phyloP scores from a whole-genome alignment of 2,113 vertebrate species.

The Alosa alosa region DNA sequence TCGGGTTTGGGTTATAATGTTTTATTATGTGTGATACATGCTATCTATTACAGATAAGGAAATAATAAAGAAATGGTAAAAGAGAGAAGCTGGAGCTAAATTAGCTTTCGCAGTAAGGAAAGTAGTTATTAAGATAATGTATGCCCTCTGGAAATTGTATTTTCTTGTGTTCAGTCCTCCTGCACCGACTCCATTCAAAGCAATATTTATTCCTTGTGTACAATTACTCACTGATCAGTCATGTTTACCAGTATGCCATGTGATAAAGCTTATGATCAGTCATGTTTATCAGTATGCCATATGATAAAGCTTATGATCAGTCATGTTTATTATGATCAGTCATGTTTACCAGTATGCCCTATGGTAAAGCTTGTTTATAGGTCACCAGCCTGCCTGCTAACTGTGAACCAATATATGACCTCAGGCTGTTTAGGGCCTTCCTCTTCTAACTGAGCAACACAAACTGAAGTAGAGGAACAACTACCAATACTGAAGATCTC shows the following conservation, averaged over 20 bases:
- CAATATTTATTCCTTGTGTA: not conserved
- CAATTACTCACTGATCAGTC: not conserved
- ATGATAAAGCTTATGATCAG: no score
- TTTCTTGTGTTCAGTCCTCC: not conserved
- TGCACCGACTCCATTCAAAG: not conserved
- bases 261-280: no score
- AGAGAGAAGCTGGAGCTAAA: not conserved
- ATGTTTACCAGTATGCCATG: no score
- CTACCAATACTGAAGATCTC: not conserved
- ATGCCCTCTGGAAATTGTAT: not conserved
- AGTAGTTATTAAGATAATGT: not conserved
- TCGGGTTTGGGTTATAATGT: not conserved
- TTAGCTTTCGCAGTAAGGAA: not conserved
- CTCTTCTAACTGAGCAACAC: not conserved
- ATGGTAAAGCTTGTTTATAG: not conserved
- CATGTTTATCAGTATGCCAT: no score
- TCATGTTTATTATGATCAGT: not conserved
- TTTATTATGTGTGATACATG: not conserved
- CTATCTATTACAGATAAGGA: not conserved
- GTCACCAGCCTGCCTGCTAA: not conserved
- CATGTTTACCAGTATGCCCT: not conserved
- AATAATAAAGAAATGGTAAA: not conserved
- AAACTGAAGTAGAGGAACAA: not conserved
- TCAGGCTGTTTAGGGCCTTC: not conserved
- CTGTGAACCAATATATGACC: not conserved